Evolutionary conservation across 2,888 invertebrate species (phyloP).

Genomic region (Ophioninae sp.): DNA sequence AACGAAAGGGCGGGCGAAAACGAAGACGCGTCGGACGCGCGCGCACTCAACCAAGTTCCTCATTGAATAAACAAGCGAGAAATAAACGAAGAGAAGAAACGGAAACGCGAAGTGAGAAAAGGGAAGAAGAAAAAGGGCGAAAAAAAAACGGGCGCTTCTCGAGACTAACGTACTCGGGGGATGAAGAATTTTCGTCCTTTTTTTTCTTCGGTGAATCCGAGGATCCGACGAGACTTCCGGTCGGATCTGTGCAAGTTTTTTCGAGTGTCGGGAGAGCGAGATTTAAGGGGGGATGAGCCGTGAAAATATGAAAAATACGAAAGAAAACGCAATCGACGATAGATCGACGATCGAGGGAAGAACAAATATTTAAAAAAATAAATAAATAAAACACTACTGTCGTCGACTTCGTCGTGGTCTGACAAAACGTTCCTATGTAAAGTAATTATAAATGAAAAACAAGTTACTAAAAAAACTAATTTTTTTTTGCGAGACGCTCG

Average conservation of each 20-base stretch:
- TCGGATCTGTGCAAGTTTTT: constrained; percentile 48
- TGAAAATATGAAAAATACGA: constrained; percentile 21
- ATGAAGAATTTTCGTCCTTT: constrained; percentile 3
- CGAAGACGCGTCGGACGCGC: constrained; percentile 62
- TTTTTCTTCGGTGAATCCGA: constrained; percentile 26
- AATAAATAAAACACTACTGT: constrained; percentile 61
- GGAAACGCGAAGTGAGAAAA: constrained; percentile 9
- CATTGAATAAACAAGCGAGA: constrained; percentile 50
- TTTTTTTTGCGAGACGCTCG: constrained; percentile 58
- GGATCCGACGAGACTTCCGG: constrained; percentile 53
- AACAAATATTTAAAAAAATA: constrained; percentile 54
- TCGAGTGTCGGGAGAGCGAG: constrained; percentile 50
- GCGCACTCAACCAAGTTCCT: constrained; percentile 70
- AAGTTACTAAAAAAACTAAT: constrained; percentile 65
- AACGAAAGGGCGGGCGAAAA: constrained; percentile 30
- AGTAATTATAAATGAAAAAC: constrained; percentile 78
- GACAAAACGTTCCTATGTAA: constrained; percentile 80
- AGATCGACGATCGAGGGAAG: constrained; percentile 63
- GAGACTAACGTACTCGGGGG: constrained; percentile 33
- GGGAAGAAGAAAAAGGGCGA: neutral
- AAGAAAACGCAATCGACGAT: constrained; percentile 44
- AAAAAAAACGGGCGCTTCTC: neutral
- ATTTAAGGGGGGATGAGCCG: constrained; percentile 39
- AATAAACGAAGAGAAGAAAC: constrained; percentile 48
- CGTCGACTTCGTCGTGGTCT: constrained; percentile 71